Base-by-base conservation (phyloP, 2,888 invertebrate genomes). In the Carabus problematicus region DNA sequence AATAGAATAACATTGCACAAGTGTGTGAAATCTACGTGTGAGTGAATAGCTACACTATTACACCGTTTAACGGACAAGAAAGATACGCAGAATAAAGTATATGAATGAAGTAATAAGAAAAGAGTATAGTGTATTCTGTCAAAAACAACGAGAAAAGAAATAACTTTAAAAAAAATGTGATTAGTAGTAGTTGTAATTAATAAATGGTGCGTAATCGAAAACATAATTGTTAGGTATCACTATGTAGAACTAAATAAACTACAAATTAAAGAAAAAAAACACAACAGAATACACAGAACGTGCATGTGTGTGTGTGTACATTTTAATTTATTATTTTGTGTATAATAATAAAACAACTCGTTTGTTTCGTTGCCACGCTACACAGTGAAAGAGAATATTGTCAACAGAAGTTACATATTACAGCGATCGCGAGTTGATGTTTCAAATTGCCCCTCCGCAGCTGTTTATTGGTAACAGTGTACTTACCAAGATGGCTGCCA, bases 1-100 rank as follows among this genome's bases (percentile, higher is more conserved):
- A 45, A 7, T 45, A 45, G 7, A 61, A 29, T 61, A 61, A 61
- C 45, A 61, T 64, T 64, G 64, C 64, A 64, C 64, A 64, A 54
- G 40, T 29, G 29, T 29, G 29, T 29, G 29, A 29, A 29, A 29
- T 29, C 29, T 29, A 63, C 52, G 52, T 43, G 9, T 60, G 19
- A 55, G 56, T n/a, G 56, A 12, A 43, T 64, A 64, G 54, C 64
- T 64, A 64, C 47, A 11, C 11, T 45, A 43, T 45, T 45, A 49
- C 40, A 47, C n/a, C 16, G 18, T 7, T 16, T 42, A 19, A 59
- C 40, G 47, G 60, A 60, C 49, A 62, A n/a, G 62, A 60, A 52
- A 52, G 19, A 60, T 45, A n/a, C 4, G 29, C 12, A 45, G n/a
- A n/a, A n/a, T n/a, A n/a, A n/a, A n/a, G n/a, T n/a, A n/a, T n/a